Percentiles rank a stretch among this genome's conserved stretches.
Conservation (phyloP, 2,797 vertebrate genomes). For the Lerista edwardsae region DNA sequence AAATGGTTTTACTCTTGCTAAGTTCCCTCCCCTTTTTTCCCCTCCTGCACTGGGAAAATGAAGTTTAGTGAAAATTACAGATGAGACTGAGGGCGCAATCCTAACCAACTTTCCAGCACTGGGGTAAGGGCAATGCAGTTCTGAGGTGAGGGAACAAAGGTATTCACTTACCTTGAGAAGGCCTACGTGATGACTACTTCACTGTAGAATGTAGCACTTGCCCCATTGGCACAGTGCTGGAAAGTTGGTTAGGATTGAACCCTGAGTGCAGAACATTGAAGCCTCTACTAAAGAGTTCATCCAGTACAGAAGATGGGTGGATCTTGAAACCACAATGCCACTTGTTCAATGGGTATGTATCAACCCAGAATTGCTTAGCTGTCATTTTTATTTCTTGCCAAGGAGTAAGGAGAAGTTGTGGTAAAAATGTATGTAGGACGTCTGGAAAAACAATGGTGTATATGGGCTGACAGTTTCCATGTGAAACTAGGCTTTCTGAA, state of each 20-base stretch:
- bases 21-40: not conserved
- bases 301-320: not conserved
- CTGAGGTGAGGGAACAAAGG: too few relatives aligned
- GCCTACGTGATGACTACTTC: too few relatives aligned
- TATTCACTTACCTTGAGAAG: too few relatives aligned
- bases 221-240: too few relatives aligned
- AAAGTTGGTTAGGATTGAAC: too few relatives aligned
- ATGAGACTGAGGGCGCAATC: not conserved
- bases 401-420: not conserved
- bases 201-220: too few relatives aligned
- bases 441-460: not conserved
- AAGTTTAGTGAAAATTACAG: slow-evolving; percentile 6
- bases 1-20: not conserved
- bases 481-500: not conserved
- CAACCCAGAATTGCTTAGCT: not conserved
- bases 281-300: not conserved
- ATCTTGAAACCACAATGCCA: not conserved
- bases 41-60: not conserved
- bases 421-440: not conserved
- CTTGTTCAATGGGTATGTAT: not conserved
- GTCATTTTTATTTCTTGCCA: not conserved
- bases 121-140: too few relatives aligned
- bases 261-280: not conserved
- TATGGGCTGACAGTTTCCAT: not conserved
- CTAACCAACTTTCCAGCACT: too few relatives aligned